Base-by-base conservation (phyloP, 1,140 invertebrate genomes). In the Sycobia sp. region DNA sequence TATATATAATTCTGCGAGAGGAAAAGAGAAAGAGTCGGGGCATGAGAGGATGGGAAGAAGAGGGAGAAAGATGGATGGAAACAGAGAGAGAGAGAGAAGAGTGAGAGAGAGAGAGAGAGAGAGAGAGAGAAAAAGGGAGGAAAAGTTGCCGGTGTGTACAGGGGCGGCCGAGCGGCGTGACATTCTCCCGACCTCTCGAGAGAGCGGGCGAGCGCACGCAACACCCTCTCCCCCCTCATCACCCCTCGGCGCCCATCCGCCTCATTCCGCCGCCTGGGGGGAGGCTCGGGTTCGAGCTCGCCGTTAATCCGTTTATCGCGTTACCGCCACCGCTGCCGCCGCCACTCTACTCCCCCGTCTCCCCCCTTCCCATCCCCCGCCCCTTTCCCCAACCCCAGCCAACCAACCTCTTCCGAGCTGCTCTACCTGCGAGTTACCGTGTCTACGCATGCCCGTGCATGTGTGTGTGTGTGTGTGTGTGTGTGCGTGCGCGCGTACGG, bases 241-340 rank as follows among this genome's bases (percentile, higher is more conserved):
- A 32, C 5, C 29, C 29, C 5, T 11, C 5, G 29, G 29, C 29
- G 29, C 29, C n/a, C n/a, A n/a, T 10, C 29, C 20, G 49, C 22
- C 18, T 23, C 43, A n/a, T 11, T 27, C 18, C 43, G 16, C 39
- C 39, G 32, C 38, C 16, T n/a, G n/a, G n/a, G n/a, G n/a, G n/a
- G n/a, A n/a, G n/a, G n/a, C 53, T 27, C 41, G 39, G n/a, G 18
- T 34, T 9, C 57, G 63, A 62, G 61, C 57, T 62, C 63, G 63
- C 53, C 65, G 67, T 69, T 71, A 71, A 71, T 71, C 69, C 69
- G 69, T 71, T 71, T 71, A 71, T 71, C 69, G 67, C 67, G 67
- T 71, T 71, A 71, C 69, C 67, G 65, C 65, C 67, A 32, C 11
- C 43, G 11, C 27, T 18, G 51, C 57, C 10, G 47, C 62, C 53